Conservation (phyloP, 2,113 vertebrate species). For the Hippopotamus amphibius region DNA sequence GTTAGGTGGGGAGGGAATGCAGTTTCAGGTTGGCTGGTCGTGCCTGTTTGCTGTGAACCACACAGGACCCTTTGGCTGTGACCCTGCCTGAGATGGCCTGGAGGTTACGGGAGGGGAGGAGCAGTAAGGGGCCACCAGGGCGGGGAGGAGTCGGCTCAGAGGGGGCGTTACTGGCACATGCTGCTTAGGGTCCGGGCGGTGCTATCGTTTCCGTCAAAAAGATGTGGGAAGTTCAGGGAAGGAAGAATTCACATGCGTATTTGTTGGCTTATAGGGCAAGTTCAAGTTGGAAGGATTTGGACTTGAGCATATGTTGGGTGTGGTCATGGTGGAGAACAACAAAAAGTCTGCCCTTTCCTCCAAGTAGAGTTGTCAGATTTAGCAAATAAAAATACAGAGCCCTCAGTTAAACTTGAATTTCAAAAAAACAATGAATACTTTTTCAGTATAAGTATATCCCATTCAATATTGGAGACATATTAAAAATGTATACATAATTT, state of each 20-base stretch:
- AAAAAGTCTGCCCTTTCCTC: background rate
- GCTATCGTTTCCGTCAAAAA: background rate
- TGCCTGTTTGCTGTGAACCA: background rate
- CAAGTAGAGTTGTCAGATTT: background rate
- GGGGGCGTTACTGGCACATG: background rate
- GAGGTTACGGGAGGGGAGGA: background rate
- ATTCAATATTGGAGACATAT: background rate
- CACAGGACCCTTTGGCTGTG: background rate
- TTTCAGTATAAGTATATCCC: background rate
- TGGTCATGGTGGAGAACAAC: background rate
- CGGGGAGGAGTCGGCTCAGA: background rate
- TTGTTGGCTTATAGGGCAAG: background rate
- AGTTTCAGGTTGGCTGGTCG: background rate
- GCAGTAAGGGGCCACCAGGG: background rate
- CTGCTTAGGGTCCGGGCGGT: background rate
- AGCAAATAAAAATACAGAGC: background rate
- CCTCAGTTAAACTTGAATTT: conserved; percentile 6
- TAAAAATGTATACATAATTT: background rate
- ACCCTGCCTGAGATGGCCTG: background rate
- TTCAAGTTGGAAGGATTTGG: background rate
- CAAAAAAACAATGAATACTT: background rate
- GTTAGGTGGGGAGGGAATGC: conserved; percentile 66
- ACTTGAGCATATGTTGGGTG: background rate
- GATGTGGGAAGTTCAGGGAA: background rate
- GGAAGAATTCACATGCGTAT: background rate